These are phyloP conservation scores for Pemphigus obesinymphae DNA, from an alignment of 1,140 invertebrate genomes.

Conservation along the genomic window DNA sequence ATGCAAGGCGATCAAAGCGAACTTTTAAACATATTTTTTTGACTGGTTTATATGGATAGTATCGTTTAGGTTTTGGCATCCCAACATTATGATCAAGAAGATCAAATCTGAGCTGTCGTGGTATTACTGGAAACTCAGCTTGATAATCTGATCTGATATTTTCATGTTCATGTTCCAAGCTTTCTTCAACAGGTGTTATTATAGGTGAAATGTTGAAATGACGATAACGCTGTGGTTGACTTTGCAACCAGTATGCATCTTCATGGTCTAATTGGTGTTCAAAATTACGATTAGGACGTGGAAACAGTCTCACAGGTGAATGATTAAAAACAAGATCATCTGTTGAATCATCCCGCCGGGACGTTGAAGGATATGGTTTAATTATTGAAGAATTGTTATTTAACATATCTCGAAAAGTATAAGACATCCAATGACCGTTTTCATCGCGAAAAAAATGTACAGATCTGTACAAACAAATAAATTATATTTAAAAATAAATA, in stretches of 20 bases:
- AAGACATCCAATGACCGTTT: constrained; percentile 69
- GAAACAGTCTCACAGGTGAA: constrained; percentile 35
- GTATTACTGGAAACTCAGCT: constrained; percentile 24
- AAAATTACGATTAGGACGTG: neutral
- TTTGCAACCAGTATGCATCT: neutral
- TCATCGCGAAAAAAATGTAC: constrained; percentile 79
- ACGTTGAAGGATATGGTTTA: neutral
- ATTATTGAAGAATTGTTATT: constrained; percentile 23
- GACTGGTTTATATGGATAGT: constrained; percentile 51
- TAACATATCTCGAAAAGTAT: constrained; percentile 71
- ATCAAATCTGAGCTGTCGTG: constrained; percentile 46
- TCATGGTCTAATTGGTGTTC: constrained; percentile 23
- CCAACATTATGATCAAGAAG: constrained; percentile 46
- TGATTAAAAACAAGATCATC: constrained; percentile 37
- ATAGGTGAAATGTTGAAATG: constrained; percentile 19
- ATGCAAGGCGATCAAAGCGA: constrained; percentile 83
- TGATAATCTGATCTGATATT: constrained; percentile 17
- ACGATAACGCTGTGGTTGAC: constrained; percentile 6
- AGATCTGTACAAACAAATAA: constrained; percentile 69
- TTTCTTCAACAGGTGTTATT: constrained; percentile 28
- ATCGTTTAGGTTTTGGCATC: constrained; percentile 44
- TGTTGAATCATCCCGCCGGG: constrained; percentile 7
- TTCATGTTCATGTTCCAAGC: constrained; percentile 3
- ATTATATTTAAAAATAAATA: constrained; percentile 70
- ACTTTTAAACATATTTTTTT: constrained; percentile 69